These are phyloP conservation scores for Cotesia glomerata DNA, from an alignment of 1,140 invertebrate genomes.

Conservation along the genomic window DNA sequence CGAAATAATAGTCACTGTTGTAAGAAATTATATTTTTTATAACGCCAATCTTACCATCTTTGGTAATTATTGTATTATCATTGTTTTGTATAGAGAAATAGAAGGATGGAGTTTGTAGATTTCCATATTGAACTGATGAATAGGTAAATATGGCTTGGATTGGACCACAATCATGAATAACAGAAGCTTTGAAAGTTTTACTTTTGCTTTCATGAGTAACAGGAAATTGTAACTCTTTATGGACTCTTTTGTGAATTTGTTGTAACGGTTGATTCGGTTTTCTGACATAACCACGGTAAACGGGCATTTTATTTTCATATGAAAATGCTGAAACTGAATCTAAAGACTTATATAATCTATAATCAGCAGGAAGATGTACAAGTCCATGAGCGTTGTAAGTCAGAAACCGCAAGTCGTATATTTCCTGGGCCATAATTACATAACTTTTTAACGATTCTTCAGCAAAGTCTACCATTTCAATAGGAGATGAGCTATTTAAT, in stretches of 20 bases:
- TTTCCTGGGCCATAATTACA: constrained; percentile 19
- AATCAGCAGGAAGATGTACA: constrained; percentile 56
- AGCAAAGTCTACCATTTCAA: constrained; percentile 23
- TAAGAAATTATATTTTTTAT: neutral
- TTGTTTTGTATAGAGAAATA: neutral
- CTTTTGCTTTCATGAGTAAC: neutral
- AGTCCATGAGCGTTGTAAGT: constrained; percentile 42
- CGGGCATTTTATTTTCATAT: constrained; percentile 58
- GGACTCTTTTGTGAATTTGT: constrained; percentile 29
- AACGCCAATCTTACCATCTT: neutral
- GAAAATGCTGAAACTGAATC: constrained; percentile 55
- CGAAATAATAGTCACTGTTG: neutral
- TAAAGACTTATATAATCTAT: constrained; percentile 46
- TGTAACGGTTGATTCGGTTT: constrained; percentile 40
- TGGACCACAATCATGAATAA: neutral
- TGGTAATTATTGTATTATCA: neutral
- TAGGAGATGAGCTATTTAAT: constrained; percentile 8
- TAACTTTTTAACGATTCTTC: constrained; percentile 26
- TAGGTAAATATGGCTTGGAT: neutral
- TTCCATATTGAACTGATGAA: neutral
- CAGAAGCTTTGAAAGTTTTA: neutral
- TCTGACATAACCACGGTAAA: constrained; percentile 44
- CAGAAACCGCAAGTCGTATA: constrained; percentile 36
- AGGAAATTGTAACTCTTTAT: neutral
- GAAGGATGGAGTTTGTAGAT: neutral